Evolutionary conservation across 1,140 invertebrate species (phyloP).

Genomic region (Cyrtorhinus lividipennis): DNA sequence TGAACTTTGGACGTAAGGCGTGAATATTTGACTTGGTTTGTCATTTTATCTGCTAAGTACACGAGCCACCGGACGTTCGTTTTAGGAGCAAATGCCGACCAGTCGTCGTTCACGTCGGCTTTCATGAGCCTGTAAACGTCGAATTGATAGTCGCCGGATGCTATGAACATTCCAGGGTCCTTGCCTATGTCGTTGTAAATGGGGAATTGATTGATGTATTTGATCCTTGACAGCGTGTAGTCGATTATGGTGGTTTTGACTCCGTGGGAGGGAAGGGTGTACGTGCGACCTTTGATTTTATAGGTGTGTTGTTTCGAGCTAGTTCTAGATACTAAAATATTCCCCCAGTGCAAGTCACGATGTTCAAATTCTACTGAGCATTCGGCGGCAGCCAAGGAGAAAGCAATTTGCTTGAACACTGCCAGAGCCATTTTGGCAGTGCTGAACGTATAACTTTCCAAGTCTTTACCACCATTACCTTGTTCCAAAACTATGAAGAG

Average conservation of each 20-base stretch:
- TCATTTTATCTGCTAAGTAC: conserved; percentile 58
- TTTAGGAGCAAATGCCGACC: conserved; percentile 61
- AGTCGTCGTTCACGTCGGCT: conserved; percentile 43
- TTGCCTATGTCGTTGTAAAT: conserved; percentile 64
- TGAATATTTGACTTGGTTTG: conserved; percentile 8
- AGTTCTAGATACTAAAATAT: conserved; percentile 16
- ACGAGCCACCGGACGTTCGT: conserved; percentile 84
- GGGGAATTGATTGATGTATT: conserved; percentile 39
- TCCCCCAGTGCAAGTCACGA: conserved; percentile 42
- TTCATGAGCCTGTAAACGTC: conserved; percentile 81
- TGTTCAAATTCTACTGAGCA: conserved; percentile 75
- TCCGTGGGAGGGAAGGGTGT: conserved; percentile 23
- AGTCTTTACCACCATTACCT: conserved; percentile 59
- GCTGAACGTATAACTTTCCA: conserved; percentile 60
- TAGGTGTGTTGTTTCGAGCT: too few species aligned
- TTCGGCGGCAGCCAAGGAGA: conserved; percentile 70
- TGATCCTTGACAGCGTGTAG: conserved; percentile 76
- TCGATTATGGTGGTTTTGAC: conserved; percentile 66
- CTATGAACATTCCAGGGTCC: conserved; percentile 67
- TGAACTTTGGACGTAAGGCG: conserved; percentile 9
- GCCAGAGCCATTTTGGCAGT: conserved; percentile 50
- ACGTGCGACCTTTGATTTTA: too few species aligned
- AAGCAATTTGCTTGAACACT: conserved; percentile 53
- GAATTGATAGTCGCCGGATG: conserved; percentile 82
- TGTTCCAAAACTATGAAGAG: conserved; percentile 71